phyloP scores from a whole-genome alignment of 64 coral and sea anemone species.

The Exaiptasia diaphana region DNA sequence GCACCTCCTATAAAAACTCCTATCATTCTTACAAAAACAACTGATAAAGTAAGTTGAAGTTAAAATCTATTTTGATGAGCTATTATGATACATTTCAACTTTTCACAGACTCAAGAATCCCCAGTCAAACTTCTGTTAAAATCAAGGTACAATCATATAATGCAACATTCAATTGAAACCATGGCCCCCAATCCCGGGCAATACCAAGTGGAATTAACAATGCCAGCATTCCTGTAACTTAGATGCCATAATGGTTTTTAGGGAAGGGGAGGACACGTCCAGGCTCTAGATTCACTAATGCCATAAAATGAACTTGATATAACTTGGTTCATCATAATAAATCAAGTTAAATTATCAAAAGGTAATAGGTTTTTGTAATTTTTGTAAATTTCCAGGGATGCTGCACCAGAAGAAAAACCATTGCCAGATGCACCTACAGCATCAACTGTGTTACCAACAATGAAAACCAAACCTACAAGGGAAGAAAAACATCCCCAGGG shows the following conservation, averaged over 20 bases:
- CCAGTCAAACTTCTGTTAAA: constrained; percentile 83
- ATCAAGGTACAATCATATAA: constrained; percentile 75
- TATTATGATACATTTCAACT: neutral
- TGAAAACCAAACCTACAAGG: neutral
- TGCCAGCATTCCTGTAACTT: no score
- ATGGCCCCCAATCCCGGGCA: no score
- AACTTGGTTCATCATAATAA: no score
- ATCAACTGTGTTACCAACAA: neutral
- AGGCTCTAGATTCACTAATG: no score
- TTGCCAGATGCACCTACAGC: neutral
- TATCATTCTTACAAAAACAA: constrained; percentile 70
- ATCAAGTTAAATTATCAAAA: neutral
- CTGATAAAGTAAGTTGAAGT: no score
- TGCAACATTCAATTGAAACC: no score
- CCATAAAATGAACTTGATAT: no score
- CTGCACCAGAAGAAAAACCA: neutral
- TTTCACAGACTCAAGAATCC: constrained; percentile 68
- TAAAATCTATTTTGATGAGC: no score
- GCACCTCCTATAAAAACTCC: constrained; percentile 73
- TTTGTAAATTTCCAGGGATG: constrained; percentile 6
- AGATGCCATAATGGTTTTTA: no score
- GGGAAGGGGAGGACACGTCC: no score
- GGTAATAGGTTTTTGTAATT: neutral
- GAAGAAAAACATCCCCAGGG: neutral
- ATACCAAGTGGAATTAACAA: no score